Evolutionary conservation across 2,797 vertebrate genomes (phyloP).

Genomic region (Chaetophractus vellerosus): DNA sequence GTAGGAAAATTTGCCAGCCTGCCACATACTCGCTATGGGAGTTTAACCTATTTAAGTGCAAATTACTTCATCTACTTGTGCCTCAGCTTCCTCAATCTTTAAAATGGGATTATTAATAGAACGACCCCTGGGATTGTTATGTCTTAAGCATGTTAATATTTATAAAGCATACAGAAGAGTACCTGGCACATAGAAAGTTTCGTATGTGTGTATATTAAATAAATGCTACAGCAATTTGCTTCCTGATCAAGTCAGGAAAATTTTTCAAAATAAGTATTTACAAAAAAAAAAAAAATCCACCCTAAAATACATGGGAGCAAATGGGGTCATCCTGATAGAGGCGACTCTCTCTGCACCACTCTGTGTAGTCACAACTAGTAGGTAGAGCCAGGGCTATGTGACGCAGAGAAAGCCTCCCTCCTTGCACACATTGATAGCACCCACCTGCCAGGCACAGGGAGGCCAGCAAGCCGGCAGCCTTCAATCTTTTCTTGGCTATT

Average conservation of each 20-base stretch:
- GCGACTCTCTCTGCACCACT: background rate
- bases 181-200: background rate
- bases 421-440: background rate
- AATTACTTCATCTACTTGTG: background rate
- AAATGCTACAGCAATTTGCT: background rate
- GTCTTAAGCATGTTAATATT: background rate
- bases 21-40: background rate
- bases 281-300: background rate
- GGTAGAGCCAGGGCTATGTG: background rate
- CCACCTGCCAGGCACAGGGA: background rate
- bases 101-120: background rate
- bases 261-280: constrained; percentile 9
- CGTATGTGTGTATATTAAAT: background rate
- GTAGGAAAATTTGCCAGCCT: background rate
- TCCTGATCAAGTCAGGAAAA: background rate
- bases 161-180: background rate
- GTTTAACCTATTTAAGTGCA: background rate
- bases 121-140: background rate
- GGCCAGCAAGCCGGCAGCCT: background rate
- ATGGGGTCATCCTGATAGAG: background rate
- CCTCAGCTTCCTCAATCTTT: background rate
- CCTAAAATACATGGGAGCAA: background rate
- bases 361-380: background rate
- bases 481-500: background rate
- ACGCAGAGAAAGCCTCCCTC: background rate